phyloP scores from a whole-genome alignment of 2,888 invertebrate species.

The Corbicula japonica region DNA sequence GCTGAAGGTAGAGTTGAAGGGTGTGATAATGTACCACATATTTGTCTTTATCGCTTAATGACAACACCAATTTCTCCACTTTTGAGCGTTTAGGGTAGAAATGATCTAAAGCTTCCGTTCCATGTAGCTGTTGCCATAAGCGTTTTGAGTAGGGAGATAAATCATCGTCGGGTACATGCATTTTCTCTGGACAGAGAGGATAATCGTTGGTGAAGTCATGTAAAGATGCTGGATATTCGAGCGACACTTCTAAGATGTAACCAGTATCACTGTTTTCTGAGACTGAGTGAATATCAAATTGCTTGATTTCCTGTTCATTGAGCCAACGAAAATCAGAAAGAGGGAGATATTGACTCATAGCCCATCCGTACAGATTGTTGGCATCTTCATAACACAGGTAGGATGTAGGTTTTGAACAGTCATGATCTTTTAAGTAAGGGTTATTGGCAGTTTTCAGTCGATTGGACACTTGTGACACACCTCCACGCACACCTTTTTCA shows the following conservation, averaged over 20 bases:
- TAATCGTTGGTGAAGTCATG: conserved; percentile 48
- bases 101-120: not conserved
- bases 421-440: conserved; percentile 61
- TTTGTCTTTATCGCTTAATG: conserved; percentile 13
- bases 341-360: conserved; percentile 37
- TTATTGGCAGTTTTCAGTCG: conserved; percentile 77
- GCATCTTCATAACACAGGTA: conserved; percentile 41
- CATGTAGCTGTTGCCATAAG: conserved; percentile 24
- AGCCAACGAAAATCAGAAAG: conserved; percentile 47
- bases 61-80: conserved; percentile 25
- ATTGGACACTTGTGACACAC: conserved; percentile 65
- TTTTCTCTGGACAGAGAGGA: conserved; percentile 45
- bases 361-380: conserved; percentile 44
- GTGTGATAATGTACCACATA: conserved; percentile 29
- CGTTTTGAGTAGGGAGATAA: conserved; percentile 36
- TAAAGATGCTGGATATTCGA: conserved; percentile 49
- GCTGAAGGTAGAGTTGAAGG: conserved; percentile 19
- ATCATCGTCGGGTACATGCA: conserved; percentile 17
- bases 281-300: conserved; percentile 9
- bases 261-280: conserved; percentile 15
- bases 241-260: conserved; percentile 45
- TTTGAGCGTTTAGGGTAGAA: conserved; percentile 23
- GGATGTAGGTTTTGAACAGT: conserved; percentile 54
- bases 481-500: conserved; percentile 60
- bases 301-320: conserved; percentile 7